These are phyloP conservation scores for Phania funesta DNA, from an alignment of 2,888 invertebrate genomes.

Conservation along the genomic window DNA sequence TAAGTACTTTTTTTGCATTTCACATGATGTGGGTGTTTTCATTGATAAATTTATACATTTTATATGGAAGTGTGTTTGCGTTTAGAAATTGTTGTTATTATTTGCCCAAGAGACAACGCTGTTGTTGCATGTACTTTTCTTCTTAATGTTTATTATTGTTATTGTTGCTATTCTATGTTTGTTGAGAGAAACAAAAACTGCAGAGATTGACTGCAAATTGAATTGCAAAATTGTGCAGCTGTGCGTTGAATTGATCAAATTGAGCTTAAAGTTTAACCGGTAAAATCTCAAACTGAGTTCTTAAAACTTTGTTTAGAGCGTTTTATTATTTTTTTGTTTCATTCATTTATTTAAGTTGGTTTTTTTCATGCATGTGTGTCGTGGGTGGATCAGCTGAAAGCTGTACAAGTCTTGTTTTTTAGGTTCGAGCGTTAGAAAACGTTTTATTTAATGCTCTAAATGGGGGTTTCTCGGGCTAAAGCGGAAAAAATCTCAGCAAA, in stretches of 20 bases:
- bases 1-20: slow-evolving; percentile 17
- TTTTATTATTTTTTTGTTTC: slow-evolving; percentile 31
- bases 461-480: not conserved
- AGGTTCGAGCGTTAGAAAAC: slow-evolving; percentile 33
- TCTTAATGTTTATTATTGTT: slow-evolving; percentile 32
- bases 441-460: not conserved
- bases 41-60: slow-evolving; percentile 74
- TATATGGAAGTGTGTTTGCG: not conserved
- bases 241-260: slow-evolving; percentile 67
- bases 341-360: slow-evolving; percentile 21
- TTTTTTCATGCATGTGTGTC: not conserved
- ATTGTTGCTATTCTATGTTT: slow-evolving; percentile 16
- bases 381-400: slow-evolving; percentile 64
- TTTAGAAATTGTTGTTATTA: no score
- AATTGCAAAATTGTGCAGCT: slow-evolving; percentile 76
- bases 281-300: slow-evolving; percentile 54
- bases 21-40: slow-evolving; percentile 74
- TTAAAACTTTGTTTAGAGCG: slow-evolving; percentile 31
- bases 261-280: slow-evolving; percentile 30
- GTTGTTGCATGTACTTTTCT: slow-evolving; percentile 6
- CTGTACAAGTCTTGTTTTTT: slow-evolving; percentile 1
- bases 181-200: slow-evolving; percentile 15
- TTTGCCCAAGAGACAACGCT: slow-evolving; percentile 8
- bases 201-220: slow-evolving; percentile 76
- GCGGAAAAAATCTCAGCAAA: not conserved